Base-by-base conservation (phyloP, 35 echinoderm and acorn worm genomes). In the Apostichopus californicus region DNA sequence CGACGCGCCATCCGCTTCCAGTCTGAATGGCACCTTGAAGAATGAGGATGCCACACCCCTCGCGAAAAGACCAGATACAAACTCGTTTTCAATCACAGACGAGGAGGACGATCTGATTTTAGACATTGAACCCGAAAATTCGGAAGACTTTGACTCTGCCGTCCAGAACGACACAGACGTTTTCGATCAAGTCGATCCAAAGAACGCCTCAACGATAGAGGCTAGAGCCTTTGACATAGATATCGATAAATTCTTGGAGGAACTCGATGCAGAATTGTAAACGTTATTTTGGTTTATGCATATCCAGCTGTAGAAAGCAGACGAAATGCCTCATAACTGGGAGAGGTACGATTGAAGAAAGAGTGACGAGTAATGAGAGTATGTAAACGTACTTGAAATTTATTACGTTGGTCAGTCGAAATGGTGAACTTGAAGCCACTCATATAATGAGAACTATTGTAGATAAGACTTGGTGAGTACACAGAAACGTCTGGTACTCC, bases 171-270 rank as follows among this genome's bases (percentile, higher is more conserved):
- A 58, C 55, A 60, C 54, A 58, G 61, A 28, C 20, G 86, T 66
- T 6, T 82, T 82, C 8, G 61, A 89, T 34, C 34, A 46, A 46
- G 2, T 64, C 13, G 57, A 8, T 6, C 8, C 28, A 3, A 89
- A 89, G 63, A 64, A 66, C 24, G 6, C 8, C 14, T 9, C 22
- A 15, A 89, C 24, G 18, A 72, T 89, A 68, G 63, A 89, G 25
- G 86, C 61, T 11, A 15, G 34, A 66, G 86, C 72, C 1, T 91
- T 91, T 54, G 89, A 91, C 57, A 91, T 94, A 55, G 92, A 94
- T 66, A 89, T 94, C 70, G 92, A 94, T 79, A 90, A 90, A 54
- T 94, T 94, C 46, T 68, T 94, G 56, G 92, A 94, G 77, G 92
- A 94, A 7, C 54, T 94, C 75, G 92, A 94, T 94, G 85, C 87